Base-by-base conservation (phyloP, 2,797 vertebrate genomes). In the Nyctibius grandis region DNA sequence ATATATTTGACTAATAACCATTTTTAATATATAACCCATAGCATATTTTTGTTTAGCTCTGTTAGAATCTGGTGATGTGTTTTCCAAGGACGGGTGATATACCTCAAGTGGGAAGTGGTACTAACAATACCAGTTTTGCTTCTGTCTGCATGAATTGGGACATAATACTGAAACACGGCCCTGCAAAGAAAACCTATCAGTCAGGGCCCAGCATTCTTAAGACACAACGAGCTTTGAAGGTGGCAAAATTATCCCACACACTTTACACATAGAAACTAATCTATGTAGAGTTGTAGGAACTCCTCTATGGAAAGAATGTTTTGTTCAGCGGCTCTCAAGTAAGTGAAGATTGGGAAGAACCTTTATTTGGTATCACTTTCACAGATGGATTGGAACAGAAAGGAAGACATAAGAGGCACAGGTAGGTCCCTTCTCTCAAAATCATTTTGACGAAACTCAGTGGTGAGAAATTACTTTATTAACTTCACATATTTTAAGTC, bases 401-500 rank as follows among this genome's bases (percentile, higher is more conserved):
- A 78, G 40, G 21, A 54, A 51, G 29, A 25, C 1, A 2, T 38
- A 48, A 59, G 42, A 76, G 26, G 29, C 26, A 67, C 9, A 77
- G 29, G 6, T 9, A 77, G 16, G 26, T 54, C 18, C 14, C 38
- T 93, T 94, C 44, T 84, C 79, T 76, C 12, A 76, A 89, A 97
- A 72, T 85, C 4, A 76, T 83, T 77, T 87, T 76, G 76, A 94
- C 8, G 79, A 36, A 93, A 91, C n/a, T 77, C 59, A 75, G 12
- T 38, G 40, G 16, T 67, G 48, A 86, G 36, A 88, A 86, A 70
- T 65, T 34, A 50, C 56, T 50, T 73, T 33, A 75, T 47, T 63
- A 80, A 65, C n/a, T 56, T 80, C 86, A 84, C 36, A 53, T 94
- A 85, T 85, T 96, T 95, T 79, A 86, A 89, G 79, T 93, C 83